phyloP scores from a whole-genome alignment of 1,140 invertebrate species.

The Drosophila littoralis region DNA sequence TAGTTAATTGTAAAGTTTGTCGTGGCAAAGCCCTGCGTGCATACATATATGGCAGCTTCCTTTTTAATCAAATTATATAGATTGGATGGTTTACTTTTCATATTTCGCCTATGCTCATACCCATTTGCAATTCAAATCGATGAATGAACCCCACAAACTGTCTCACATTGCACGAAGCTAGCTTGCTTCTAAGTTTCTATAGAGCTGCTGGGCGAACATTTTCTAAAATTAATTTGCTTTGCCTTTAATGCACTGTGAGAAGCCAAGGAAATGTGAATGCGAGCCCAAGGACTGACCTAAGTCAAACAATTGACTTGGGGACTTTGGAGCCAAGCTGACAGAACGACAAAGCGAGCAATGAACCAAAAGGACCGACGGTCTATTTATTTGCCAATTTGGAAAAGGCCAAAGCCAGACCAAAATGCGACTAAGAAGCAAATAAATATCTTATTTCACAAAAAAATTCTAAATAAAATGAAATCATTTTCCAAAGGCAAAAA shows the following conservation, averaged over 20 bases:
- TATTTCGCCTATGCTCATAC: neutral
- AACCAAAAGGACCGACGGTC: slow-evolving; percentile 28
- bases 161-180: slow-evolving; percentile 7
- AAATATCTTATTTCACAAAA: slow-evolving; percentile 75
- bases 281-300: slow-evolving; percentile 55
- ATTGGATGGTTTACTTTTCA: slow-evolving; percentile 1
- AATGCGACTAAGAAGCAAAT: slow-evolving; percentile 67
- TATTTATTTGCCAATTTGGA: slow-evolving; percentile 79
- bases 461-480: slow-evolving; percentile 71
- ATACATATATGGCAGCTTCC: neutral
- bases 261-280: slow-evolving; percentile 41
- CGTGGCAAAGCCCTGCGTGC: neutral
- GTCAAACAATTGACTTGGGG: slow-evolving; percentile 60
- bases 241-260: slow-evolving; percentile 38
- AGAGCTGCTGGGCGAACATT: slow-evolving; percentile 23
- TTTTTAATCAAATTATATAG: slow-evolving; percentile 16
- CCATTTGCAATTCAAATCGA: slow-evolving; percentile 24
- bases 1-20: neutral
- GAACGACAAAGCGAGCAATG: slow-evolving; percentile 26
- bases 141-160: slow-evolving; percentile 5
- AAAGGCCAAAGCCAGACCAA: slow-evolving; percentile 43
- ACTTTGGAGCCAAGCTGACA: slow-evolving; percentile 22
- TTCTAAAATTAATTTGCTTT: slow-evolving; percentile 67
- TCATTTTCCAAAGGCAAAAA: slow-evolving; percentile 50
- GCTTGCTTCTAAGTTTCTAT: slow-evolving; percentile 14